phyloP scores from a whole-genome alignment of 2,888 invertebrate genomes.

The Stegophylla sp. region DNA sequence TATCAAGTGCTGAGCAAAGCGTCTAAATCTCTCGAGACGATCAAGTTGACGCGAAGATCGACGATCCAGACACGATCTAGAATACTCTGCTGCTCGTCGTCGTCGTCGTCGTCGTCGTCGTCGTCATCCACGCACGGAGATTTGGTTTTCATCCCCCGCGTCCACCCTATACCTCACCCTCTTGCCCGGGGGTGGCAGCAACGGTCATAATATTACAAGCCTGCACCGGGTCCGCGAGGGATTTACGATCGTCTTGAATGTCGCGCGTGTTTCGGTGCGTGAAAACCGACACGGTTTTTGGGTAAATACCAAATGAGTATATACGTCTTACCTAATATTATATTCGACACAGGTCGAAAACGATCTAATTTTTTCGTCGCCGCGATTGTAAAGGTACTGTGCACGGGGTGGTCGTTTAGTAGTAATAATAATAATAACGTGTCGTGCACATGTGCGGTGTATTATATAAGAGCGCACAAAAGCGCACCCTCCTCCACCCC shows the following conservation, averaged over 20 bases:
- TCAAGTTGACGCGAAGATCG: too few relatives aligned
- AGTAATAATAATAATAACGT: too few relatives aligned
- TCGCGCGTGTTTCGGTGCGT: conserved; percentile 46
- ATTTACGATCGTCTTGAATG: conserved; percentile 37
- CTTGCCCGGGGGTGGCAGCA: too few relatives aligned
- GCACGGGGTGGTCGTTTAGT: too few relatives aligned
- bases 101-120: too few relatives aligned
- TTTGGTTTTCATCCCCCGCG: conserved; percentile 41
- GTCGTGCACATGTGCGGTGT: neutral
- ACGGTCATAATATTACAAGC: neutral
- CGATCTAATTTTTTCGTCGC: conserved; percentile 21
- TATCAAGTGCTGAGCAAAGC: neutral
- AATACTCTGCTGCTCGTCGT: too few relatives aligned
- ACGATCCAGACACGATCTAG: too few relatives aligned
- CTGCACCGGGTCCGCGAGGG: neutral
- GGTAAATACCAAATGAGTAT: neutral
- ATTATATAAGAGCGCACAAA: conserved; percentile 19
- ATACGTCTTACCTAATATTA: neutral
- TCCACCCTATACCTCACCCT: too few relatives aligned
- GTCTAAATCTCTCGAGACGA: conserved; percentile 13
- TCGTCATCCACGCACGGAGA: conserved; percentile 20
- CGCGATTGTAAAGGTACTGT: neutral
- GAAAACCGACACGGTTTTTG: conserved; percentile 43
- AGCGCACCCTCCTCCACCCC: too few relatives aligned
- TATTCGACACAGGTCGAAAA: too few relatives aligned